phyloP scores from a whole-genome alignment of 2,888 invertebrate species.

The Ceratothoa steindachneri region DNA sequence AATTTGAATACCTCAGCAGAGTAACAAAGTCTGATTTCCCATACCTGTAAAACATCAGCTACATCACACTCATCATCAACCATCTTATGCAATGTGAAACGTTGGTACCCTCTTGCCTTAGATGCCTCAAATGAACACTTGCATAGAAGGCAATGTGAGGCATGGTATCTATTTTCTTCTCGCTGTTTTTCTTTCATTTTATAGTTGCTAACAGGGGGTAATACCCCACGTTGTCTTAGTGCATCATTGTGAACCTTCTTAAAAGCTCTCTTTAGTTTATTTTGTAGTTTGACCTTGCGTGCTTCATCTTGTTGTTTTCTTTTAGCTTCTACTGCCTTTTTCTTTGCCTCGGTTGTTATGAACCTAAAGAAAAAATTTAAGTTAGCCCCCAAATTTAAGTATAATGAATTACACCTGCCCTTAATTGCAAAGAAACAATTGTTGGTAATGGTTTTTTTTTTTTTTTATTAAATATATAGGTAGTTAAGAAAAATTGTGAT shows the following conservation, averaged over 20 bases:
- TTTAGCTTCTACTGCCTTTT: slow-evolving; percentile 5
- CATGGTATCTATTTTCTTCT: slow-evolving; percentile 26
- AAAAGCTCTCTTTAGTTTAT: slow-evolving; percentile 18
- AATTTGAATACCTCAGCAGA: too few species aligned
- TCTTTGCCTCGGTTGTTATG: slow-evolving; percentile 13
- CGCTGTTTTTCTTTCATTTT: slow-evolving; percentile 6
- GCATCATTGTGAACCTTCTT: slow-evolving; percentile 11
- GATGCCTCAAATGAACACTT: slow-evolving; percentile 28
- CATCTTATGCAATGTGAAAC: slow-evolving; percentile 30
- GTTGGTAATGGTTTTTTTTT: too few species aligned
- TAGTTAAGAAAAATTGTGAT: too few species aligned
- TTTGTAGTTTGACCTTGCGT: slow-evolving; percentile 12
- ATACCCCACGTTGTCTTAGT: background rate
- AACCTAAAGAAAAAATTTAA: slow-evolving; percentile 5
- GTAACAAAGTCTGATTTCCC: too few species aligned
- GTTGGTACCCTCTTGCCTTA: slow-evolving; percentile 23
- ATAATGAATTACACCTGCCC: too few species aligned
- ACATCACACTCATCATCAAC: slow-evolving; percentile 36
- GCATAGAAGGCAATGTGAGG: slow-evolving; percentile 39
- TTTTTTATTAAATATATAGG: background rate
- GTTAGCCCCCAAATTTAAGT: too few species aligned
- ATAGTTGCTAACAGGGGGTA: background rate
- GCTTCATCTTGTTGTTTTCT: slow-evolving; percentile 19
- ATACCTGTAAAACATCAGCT: slow-evolving; percentile 37
- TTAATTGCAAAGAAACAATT: too few species aligned